Evolutionary conservation across 2,888 invertebrate species (phyloP).

Genomic region (Nebria salina): DNA sequence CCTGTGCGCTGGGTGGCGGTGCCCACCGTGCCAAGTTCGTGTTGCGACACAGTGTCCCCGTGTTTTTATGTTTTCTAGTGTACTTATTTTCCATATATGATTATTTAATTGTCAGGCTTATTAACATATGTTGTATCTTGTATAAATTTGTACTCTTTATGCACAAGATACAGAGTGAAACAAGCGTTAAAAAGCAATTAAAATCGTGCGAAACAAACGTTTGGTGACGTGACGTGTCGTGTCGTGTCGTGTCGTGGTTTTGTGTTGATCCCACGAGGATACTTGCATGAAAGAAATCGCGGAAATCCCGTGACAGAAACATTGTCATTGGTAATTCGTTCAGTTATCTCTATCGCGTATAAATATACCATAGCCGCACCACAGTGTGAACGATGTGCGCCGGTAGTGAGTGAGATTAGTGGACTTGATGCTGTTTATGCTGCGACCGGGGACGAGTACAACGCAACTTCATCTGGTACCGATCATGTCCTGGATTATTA

Average conservation of each 20-base stretch:
- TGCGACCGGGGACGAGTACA: constrained; percentile 16
- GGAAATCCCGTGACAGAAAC: constrained; percentile 7
- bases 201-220: constrained; percentile 11
- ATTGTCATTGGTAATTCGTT: constrained; percentile 10
- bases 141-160: constrained; percentile 47
- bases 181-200: constrained; percentile 22
- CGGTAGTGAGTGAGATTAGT: constrained; percentile 39
- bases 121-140: constrained; percentile 37
- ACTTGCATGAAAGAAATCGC: constrained; percentile 6
- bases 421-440: constrained; percentile 31
- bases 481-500: constrained; percentile 56
- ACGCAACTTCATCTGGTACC: constrained; percentile 35
- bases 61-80: constrained; percentile 18
- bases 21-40: constrained; percentile 7
- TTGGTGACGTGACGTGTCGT: constrained; percentile 13
- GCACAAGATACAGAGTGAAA: constrained; percentile 42
- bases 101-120: not conserved
- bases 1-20: not conserved
- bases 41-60: constrained; percentile 12
- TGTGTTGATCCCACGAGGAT: constrained; percentile 2
- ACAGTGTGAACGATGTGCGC: constrained; percentile 35
- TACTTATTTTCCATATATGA: constrained; percentile 7
- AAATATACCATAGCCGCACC: constrained; percentile 20
- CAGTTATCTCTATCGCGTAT: constrained; percentile 2
- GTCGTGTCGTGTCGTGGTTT: not conserved